Conservation (phyloP, 2,888 invertebrate species). For the Tetragonula carbonaria region DNA sequence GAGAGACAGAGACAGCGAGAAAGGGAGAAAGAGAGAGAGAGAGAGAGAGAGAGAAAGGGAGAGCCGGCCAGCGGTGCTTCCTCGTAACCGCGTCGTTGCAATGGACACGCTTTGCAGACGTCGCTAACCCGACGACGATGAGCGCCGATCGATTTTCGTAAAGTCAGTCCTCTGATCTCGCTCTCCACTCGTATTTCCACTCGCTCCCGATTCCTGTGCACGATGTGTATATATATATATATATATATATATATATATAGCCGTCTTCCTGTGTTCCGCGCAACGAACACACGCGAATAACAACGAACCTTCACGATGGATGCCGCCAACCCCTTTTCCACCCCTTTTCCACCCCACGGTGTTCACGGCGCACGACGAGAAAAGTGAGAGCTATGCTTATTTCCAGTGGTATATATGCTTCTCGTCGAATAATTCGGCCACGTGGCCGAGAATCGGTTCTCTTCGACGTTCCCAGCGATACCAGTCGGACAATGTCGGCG, state of each 20-base stretch:
- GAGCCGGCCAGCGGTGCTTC: constrained; percentile 29
- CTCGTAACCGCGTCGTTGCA: constrained; percentile 53
- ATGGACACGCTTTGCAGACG: constrained; percentile 63
- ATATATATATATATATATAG: constrained; percentile 51
- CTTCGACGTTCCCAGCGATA: too few species aligned
- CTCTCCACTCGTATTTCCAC: constrained; percentile 67
- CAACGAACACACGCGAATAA: constrained; percentile 46
- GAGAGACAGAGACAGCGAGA: too few species aligned
- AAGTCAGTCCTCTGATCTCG: constrained; percentile 72
- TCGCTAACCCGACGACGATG: constrained; percentile 70
- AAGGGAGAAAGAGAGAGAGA: neutral
- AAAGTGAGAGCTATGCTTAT: too few species aligned
- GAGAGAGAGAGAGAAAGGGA: neutral
- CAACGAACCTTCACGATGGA: constrained; percentile 39
- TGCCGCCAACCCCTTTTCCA: neutral
- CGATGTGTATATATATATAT: constrained; percentile 64
- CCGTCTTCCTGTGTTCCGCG: constrained; percentile 28
- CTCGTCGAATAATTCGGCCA: too few species aligned
- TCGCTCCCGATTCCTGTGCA: constrained; percentile 69
- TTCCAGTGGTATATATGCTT: too few species aligned
- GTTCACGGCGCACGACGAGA: too few species aligned
- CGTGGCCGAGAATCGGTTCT: too few species aligned
- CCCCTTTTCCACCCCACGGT: too few species aligned
- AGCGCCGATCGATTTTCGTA: constrained; percentile 72
- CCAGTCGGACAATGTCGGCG: too few species aligned